Evolutionary conservation across 2,888 invertebrate genomes (phyloP), one percentile per base, ranked within the genome.

Genomic region (Clitarchus hookeri): DNA sequence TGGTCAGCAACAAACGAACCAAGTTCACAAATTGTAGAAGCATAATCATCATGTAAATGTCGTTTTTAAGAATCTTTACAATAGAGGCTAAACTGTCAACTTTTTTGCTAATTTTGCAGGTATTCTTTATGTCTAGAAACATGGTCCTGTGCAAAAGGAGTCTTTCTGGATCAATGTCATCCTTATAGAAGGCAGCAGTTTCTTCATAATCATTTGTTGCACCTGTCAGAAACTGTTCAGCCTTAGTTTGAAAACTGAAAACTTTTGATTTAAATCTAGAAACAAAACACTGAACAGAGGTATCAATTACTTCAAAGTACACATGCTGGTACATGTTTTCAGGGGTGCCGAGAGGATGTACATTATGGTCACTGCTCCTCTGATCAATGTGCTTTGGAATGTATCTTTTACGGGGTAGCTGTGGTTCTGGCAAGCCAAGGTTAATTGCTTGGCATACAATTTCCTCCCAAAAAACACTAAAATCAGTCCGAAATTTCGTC

Each of bases 201-300:
- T 16, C 79, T n/a, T 79, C n/a, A n/a, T 26, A 79, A n/a, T n/a
- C 25, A 79, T 23, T n/a, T 0, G 1, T 26, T 79, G 79, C 79
- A 79, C 25, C 79, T 26, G 25, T 79, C 2, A n/a, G 79, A 79
- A 79, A 79, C 79, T 79, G 79, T 79, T 79, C 79, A 79, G 79
- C 3, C 79, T 79, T 79, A n/a, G 13, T 79, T 3, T n/a, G 13
- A 79, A 79, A 79, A n/a, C 79, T n/a, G 13, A n/a, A 79, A 79
- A 79, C 23, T 6, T 27, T 79, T n/a, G 23, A 79, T 79, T n/a
- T 13, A 79, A 79, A 77, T 23, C 79, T 79, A 79, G 79, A 79
- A n/a, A 23, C 6, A 0, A 78, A 13, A 9, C 78, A 78, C 26
- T 78, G 78, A 26, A 78, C 1, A 78, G 11, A 78, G 78, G n/a